Base-by-base conservation (phyloP, 2,113 vertebrate genomes). In the Paradoxurus hermaphroditus region DNA sequence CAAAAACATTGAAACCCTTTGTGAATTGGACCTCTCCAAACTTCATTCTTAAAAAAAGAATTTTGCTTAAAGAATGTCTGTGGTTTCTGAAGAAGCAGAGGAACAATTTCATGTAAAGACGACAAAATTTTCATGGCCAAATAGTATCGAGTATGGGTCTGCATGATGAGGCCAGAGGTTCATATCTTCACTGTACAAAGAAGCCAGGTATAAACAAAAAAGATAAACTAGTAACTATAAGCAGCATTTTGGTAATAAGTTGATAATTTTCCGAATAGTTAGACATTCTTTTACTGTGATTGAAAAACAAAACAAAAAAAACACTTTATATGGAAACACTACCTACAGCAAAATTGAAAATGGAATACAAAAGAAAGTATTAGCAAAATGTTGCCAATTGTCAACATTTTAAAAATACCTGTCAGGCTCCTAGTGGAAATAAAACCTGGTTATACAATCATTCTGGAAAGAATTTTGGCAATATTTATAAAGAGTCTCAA, bases 211-310 rank as follows among this genome's bases (percentile, higher is more conserved):
- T 88, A 81, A 23, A 95, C n/a, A 75, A 96, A 41, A 49, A 79
- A 97, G n/a, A 67, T 56, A 97, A 89, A 65, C 4, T 90, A 92
- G n/a, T 92, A 78, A 53, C 0, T 1, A 27, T 41, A 85, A 6
- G 49, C 25, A 63, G 65, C 46, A 93, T 87, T 95, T 91, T 56
- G 49, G 31, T 92, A 94, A 90, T 67, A 91, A 11, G 15, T 95
- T 63, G 15, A 70, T 18, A 62, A 65, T 75, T 62, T 97, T 93
- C 59, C 93, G 96, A 91, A 93, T 75, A 51, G 6, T 77, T 92
- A n/a, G 89, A 53, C 34, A 29, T 77, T 92, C 62, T 72, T 91
- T 15, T 81, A 92, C n/a, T 93, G 78, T 88, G 67, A 89, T 62
- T 95, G 25, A 3, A 14, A 83, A 92, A n/a, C n/a, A n/a, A 72